phyloP scores from a whole-genome alignment of 1,140 invertebrate species.

The Temnothorax nylanderi region DNA sequence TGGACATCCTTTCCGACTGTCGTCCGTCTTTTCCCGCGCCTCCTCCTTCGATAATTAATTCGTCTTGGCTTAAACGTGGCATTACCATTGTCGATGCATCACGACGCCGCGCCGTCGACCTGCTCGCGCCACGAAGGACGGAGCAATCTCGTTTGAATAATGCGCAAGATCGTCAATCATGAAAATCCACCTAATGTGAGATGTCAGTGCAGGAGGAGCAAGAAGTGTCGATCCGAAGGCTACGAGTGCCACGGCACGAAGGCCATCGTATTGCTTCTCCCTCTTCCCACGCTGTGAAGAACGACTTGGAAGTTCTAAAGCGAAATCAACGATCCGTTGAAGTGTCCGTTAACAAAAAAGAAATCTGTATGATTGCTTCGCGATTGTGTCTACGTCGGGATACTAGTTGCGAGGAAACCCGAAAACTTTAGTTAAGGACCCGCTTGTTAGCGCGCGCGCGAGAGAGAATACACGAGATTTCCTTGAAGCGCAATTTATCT shows the following conservation, averaged over 20 bases:
- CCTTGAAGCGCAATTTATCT: conserved; percentile 37
- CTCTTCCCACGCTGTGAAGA: not conserved
- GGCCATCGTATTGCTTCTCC: not conserved
- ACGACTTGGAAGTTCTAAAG: not conserved
- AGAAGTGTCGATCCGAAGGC: conserved; percentile 31
- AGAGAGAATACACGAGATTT: not conserved
- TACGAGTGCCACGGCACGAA: conserved; percentile 23
- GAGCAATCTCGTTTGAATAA: conserved; percentile 41
- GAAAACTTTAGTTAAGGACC: not conserved
- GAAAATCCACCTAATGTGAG: not conserved
- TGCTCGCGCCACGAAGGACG: not conserved
- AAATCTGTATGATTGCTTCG: not conserved
- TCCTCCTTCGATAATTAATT: conserved; percentile 19
- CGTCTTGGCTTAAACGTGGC: not conserved
- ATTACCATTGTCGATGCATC: conserved; percentile 6
- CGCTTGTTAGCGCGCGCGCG: not conserved
- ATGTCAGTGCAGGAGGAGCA: not conserved
- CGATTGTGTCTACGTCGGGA: not conserved
- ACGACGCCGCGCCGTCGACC: not conserved
- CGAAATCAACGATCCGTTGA: not conserved
- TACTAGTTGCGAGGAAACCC: not conserved
- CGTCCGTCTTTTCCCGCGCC: not conserved
- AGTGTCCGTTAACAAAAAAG: not conserved
- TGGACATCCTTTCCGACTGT: conserved; percentile 1
- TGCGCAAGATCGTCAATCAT: conserved; percentile 35